Evolutionary conservation across 2,797 vertebrate species (phyloP), one percentile per base, ranked within the genome.

Genomic region (Alca torda): DNA sequence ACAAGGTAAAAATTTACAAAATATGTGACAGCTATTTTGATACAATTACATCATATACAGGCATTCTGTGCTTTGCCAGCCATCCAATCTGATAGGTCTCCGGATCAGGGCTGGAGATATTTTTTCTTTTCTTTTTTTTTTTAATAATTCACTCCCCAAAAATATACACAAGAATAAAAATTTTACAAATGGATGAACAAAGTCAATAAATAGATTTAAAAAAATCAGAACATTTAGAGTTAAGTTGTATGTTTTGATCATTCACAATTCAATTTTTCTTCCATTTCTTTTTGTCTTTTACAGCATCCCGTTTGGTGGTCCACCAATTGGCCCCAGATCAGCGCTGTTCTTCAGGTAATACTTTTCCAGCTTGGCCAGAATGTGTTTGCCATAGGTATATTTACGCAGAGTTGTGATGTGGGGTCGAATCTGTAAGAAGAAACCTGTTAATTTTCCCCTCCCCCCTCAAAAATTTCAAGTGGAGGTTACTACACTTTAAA

Each of bases 331-430:
- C 83, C 99, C 99, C 90, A 99, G 98, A 90, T 99, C 99, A 70
- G 99, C 98, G 51, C 98, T 99, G 57, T 99, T 99, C 98, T 99
- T 99, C 99, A 99, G 99, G 98, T 99, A 99, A 96, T 99, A 99
- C 97, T 99, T 99, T 93, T 99, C 99, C 98, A 99, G 89, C 98
- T 99, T 99, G 96, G 99, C 99, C 98, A 99, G 97, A 96, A 99
- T 99, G 98, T 99, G 99, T 97, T 99, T 99, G 84, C 99, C 99
- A 1, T 99, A 99, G 28, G 99, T 99, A 74, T 99, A 99, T 98
- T 99, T 99, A 84, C 99, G 99, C 95, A 99, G 97, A 93, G 99
- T 99, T 81, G 99, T 99, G 93, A 99, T 99, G 97, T 99, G 99
- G 94, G 99, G 99, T 97, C 99, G 99, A 96, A 99, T 99, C 99